Base-by-base conservation (phyloP, 1,140 invertebrate genomes). In the Liolophura sinensis region DNA sequence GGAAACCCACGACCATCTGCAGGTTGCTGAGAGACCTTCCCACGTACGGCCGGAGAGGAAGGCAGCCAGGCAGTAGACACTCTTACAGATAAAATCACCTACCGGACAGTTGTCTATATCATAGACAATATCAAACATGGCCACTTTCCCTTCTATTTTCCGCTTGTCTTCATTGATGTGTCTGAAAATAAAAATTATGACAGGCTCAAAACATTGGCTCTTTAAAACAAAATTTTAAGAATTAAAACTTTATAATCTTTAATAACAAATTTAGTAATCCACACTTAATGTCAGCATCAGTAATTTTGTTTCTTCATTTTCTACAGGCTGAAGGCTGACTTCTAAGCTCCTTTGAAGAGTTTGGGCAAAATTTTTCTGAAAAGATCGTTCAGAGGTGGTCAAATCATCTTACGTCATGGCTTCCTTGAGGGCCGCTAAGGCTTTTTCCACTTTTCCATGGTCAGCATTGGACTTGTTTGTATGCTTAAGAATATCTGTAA, bases 101-200 rank as follows among this genome's bases (percentile, higher is more conserved):
- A 93, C 91, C 54, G 96, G 96, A 86, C 95, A 98, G 78, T 96
- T 95, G 78, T 98, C 95, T 77, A 99, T 98, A 81, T 98, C 95
- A 84, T 98, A 96, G 83, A 97, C 94, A 65, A 98, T 95, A 85
- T 97, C 94, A 86, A 98, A 99, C 88, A 98, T 93, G 70, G 92
- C 93, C 76, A 97, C 88, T 83, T 96, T 93, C 0, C 92, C 92
- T 84, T 98, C 96, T 12, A 95, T 96, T 85, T 92, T 94, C 71
- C 95, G 87, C 84, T 97, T 98, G 82, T 97, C 95, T 87, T 98
- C 95, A 84, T 99, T 98, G 61, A 98, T 97, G 80, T 96, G 91
- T 61, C 84, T 86, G 70, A 57, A 80, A 76, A 52, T 55, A 54
- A 70, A 66, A 69, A 58, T 25, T 22, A 55, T 47, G 12, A 48